Base-by-base conservation (phyloP, 2,113 vertebrate species). In the Zosterops japonicus region DNA sequence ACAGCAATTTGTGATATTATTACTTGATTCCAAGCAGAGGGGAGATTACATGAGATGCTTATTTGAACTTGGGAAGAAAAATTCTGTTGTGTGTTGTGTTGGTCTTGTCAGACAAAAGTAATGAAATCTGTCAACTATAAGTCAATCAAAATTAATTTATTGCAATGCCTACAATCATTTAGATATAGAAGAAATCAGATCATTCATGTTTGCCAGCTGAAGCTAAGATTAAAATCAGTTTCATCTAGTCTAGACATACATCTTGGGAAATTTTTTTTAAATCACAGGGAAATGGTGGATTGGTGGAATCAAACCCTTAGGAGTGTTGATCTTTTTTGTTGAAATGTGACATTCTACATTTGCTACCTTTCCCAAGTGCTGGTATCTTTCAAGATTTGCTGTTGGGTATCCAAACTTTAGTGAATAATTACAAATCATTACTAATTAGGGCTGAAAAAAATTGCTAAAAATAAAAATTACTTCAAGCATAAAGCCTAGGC, bases 281-380 rank as follows among this genome's bases (percentile, higher is more conserved):
- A 39, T 78, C 3, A 17, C 1, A 1, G 1, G 14, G 9, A 42
- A 59, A 31, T 6, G 2, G 11, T 56, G 16, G 24, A 27, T 56
- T 36, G 4, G 4, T 90, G 11, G 21, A 65, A 33, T 68, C 27
- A 41, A 72, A 71, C 19, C 49, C 5, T 65, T 60, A 9, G 8
- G 4, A 53, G 7, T 1, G 2, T 3, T 59, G 14, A 46, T 36
- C 19, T 42, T 64, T 64, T 55, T 39, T 74, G 28, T 29, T 67
- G 19, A 15, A 46, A 44, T 49, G 14, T 29, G 71, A 27, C 14
- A 27, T 15, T 72, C 3, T 74, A 18, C 33, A 31, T 46, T 25
- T 55, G 4, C 17, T 63, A 2, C 0, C 3, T 64, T 87, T 8
- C 1, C 17, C 1, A 56, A 52, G 35, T 42, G 8, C 25, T 72